Evolutionary conservation across 2,797 vertebrate genomes (phyloP).

Genomic region (Perodicticus potto): DNA sequence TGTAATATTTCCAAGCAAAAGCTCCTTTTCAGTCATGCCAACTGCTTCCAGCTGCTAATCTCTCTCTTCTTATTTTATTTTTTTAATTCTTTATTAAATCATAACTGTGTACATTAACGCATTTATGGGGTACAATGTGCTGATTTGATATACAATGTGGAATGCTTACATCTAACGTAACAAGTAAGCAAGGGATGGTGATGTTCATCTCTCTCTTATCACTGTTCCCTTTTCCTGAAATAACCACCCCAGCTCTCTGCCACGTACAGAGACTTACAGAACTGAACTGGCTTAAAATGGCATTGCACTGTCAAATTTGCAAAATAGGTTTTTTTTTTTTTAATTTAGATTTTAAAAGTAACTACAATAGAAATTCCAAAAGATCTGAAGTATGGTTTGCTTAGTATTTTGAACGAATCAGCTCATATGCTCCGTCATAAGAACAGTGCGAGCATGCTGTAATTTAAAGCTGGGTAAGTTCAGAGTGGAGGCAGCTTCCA

Average conservation of each 20-base stretch:
- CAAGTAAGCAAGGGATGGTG: too few relatives aligned
- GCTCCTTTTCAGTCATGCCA: not conserved
- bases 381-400: not conserved
- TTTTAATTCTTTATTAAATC: too few relatives aligned
- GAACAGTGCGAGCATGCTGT: not conserved
- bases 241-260: not conserved
- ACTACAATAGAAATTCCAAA: not conserved
- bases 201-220: not conserved
- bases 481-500: not conserved
- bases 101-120: too few relatives aligned
- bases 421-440: not conserved
- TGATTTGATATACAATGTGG: too few relatives aligned
- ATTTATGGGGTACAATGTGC: too few relatives aligned
- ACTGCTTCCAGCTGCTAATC: not conserved
- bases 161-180: too few relatives aligned
- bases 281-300: not conserved
- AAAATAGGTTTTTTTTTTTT: not conserved
- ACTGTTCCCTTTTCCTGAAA: not conserved
- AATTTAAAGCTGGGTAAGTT: not conserved
- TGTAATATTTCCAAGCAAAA: constrained; percentile 5
- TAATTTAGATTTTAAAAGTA: not conserved
- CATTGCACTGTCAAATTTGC: not conserved
- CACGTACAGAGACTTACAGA: not conserved
- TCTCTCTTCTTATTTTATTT: not conserved
- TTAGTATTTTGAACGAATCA: not conserved